Conservation (phyloP, 2,888 invertebrate genomes). For the Tenthredo livida region DNA sequence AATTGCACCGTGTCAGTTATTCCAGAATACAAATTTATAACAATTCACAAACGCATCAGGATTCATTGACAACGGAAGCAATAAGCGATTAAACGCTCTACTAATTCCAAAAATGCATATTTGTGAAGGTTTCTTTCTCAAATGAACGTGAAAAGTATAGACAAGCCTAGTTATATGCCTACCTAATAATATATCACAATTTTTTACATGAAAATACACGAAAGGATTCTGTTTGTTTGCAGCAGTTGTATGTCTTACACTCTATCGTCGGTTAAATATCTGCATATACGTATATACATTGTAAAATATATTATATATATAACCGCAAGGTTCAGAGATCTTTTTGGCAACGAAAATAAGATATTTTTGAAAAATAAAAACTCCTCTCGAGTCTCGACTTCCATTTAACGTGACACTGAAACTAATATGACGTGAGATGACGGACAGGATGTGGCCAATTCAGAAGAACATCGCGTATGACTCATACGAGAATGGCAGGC, state of each 20-base stretch:
- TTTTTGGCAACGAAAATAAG: constrained; percentile 3
- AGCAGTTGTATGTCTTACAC: too few species aligned
- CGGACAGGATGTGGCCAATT: constrained; percentile 76
- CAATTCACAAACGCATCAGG: neutral
- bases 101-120: neutral
- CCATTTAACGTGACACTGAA: constrained; percentile 48
- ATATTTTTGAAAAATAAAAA: constrained; percentile 8
- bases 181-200: too few species aligned
- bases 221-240: neutral
- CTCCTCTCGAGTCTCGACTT: constrained; percentile 29
- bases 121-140: neutral
- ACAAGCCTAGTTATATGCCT: neutral
- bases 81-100: neutral
- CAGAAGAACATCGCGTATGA: constrained; percentile 68
- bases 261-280: too few species aligned
- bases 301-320: too few species aligned
- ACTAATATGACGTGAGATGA: constrained; percentile 69
- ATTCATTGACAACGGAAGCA: neutral
- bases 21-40: neutral
- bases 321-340: neutral
- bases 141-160: neutral
- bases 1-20: neutral
- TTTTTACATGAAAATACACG: too few species aligned
- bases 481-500: constrained; percentile 64
- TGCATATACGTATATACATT: too few species aligned